phyloP scores from a whole-genome alignment of 2,113 vertebrate genomes.

The Oophaga pumilio region DNA sequence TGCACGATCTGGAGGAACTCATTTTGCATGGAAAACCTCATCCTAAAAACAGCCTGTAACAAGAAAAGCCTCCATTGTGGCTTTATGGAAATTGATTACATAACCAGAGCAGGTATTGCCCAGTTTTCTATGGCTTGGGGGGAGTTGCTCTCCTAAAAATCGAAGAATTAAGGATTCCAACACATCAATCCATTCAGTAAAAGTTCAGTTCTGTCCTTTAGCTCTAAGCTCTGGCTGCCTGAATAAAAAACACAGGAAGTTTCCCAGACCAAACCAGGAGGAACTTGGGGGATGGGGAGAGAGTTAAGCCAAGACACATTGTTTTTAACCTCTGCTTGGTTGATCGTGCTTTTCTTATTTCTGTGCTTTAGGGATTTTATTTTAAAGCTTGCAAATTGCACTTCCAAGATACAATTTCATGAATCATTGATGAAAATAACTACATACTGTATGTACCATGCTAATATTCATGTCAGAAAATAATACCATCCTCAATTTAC shows the following conservation, averaged over 20 bases:
- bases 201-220: constrained; percentile 46
- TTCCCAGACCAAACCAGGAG: constrained; percentile 64
- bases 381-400: not conserved
- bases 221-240: constrained; percentile 62
- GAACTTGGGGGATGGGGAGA: constrained; percentile 55
- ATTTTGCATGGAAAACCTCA: not conserved
- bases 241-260: constrained; percentile 71
- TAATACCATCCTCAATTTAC: too few species aligned
- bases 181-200: not conserved
- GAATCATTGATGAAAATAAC: not conserved
- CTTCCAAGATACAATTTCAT: not conserved
- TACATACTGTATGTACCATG: too few species aligned
- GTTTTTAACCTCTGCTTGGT: constrained; percentile 38
- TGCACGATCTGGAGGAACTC: not conserved
- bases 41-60: too few species aligned
- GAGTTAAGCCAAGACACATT: constrained; percentile 23
- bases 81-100: not conserved
- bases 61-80: not conserved
- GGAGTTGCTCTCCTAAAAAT: not conserved
- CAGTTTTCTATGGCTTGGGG: not conserved
- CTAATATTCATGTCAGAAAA: too few species aligned
- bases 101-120: not conserved
- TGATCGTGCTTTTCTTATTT: not conserved
- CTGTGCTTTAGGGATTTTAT: not conserved
- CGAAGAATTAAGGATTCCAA: not conserved